phyloP scores from a whole-genome alignment of 1,140 invertebrate genomes.

The Eurosta solidaginis region DNA sequence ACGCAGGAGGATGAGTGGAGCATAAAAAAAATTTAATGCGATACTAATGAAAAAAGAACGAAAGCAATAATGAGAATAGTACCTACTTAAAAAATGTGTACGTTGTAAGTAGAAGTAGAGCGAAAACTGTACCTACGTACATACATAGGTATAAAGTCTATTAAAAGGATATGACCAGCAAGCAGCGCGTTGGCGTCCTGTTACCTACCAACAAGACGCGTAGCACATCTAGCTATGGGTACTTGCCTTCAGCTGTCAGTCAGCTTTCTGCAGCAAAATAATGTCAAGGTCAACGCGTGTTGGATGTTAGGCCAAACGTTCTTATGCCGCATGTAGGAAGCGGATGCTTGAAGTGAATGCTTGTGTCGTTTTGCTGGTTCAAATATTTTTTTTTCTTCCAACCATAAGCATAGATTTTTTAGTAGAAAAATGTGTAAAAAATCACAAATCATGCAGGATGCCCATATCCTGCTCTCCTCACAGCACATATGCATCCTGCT shows the following conservation, averaged over 20 bases:
- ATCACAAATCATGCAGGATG: constrained; percentile 41
- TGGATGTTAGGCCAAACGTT: too few relatives aligned
- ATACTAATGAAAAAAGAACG: background rate
- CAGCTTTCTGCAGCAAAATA: constrained; percentile 30
- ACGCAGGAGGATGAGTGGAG: background rate
- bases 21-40: background rate
- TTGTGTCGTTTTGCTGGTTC: background rate
- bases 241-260: constrained; percentile 2
- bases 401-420: constrained; percentile 41
- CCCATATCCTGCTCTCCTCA: constrained; percentile 52
- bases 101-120: background rate
- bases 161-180: background rate
- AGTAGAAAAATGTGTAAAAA: constrained; percentile 47
- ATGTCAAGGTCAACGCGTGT: constrained; percentile 51
- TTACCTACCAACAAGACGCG: background rate
- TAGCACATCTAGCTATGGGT: background rate
- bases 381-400: background rate
- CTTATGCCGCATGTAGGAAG: too few relatives aligned
- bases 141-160: background rate
- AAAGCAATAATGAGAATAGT: background rate
- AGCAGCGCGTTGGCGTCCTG: background rate
- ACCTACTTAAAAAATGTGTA: background rate
- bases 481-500: constrained; percentile 41
- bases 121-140: background rate
- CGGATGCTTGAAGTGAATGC: background rate